Percentiles rank a stretch among this genome's conserved stretches.
phyloP scores from a whole-genome alignment of 2,797 vertebrate species.

The Cynopterus sphinx region DNA sequence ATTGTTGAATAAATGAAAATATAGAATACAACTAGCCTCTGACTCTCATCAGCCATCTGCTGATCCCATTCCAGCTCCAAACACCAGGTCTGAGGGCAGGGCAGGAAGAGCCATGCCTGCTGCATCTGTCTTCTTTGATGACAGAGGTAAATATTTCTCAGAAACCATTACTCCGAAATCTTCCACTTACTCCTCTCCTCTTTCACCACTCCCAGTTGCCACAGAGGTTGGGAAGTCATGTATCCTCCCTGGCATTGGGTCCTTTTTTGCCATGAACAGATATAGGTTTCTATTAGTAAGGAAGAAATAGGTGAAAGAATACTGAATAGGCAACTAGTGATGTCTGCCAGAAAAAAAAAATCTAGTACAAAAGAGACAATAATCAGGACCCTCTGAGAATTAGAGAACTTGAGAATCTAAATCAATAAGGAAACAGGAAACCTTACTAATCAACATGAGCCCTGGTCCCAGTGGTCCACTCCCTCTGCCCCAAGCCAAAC shows the following conservation, averaged over 20 bases:
- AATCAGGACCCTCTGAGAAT: background rate
- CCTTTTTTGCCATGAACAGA: background rate
- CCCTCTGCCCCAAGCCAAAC: background rate
- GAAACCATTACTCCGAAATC: constrained; percentile 10
- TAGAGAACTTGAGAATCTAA: background rate
- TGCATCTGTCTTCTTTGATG: constrained; percentile 5
- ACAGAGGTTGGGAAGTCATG: background rate
- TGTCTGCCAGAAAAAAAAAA: background rate
- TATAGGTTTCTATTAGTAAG: background rate
- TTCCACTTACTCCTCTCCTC: background rate
- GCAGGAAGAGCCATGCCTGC: background rate
- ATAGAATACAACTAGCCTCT: background rate
- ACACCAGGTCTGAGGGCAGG: background rate
- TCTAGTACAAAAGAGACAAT: background rate
- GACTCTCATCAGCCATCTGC: background rate
- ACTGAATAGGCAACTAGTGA: background rate
- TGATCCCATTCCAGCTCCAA: background rate
- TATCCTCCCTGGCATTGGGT: background rate
- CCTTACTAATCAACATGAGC: background rate
- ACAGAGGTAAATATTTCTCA: background rate
- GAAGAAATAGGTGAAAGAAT: background rate
- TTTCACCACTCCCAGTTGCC: background rate
- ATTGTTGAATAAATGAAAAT: background rate
- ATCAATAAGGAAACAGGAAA: background rate
- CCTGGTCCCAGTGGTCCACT: background rate